Evolutionary conservation across 2,113 vertebrate species (phyloP), one percentile per base, ranked within the genome.

Genomic region (Phrynosoma platyrhinos): DNA sequence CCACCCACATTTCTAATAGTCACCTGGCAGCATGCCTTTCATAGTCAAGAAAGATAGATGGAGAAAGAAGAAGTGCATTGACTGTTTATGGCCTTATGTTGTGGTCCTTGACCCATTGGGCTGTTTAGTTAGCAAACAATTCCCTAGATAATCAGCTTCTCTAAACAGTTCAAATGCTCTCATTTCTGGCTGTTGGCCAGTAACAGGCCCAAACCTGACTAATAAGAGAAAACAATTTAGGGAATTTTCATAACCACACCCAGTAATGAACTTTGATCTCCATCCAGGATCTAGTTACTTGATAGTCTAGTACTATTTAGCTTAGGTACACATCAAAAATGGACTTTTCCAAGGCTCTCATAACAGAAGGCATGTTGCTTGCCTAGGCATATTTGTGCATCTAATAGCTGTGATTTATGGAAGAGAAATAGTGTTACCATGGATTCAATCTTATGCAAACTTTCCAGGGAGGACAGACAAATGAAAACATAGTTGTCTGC

Each of bases 401-500:
- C 82, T 4, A 66, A 86, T 89, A 84, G 27, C 0, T 0, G 0
- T 87, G 75, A 91, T 90, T 94, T 90, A 86, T 89, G 87, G 89
- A 78, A 83, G 0, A 0, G 83, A 84, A 84, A 87, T 81, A 78
- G n/a, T 55, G 92, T 92, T 92, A 91, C 93, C 89, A 91, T 91
- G 85, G 90, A 84, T 20, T 80, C 2, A 93, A 91, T 47, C 90
- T 64, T 20, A 93, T 69, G 79, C 87, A 95, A 96, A 94, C 87
- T 90, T 53, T 91, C 21, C 0, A 1, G 82, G 23, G 90, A 90
- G 81, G 36, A 92, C 88, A 20, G 83, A 87, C 82, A 87, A 21
- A 14, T 86, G 89, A 93, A 88, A 83, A 72, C 83, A 71, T 52
- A 88, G n/a, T 75, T 55, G 81, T 91, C 74, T 76, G 80, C 72